Evolutionary conservation across 2,888 invertebrate species (phyloP), one percentile per base, ranked within the genome.

Genomic region (Drosophila mercatorum): DNA sequence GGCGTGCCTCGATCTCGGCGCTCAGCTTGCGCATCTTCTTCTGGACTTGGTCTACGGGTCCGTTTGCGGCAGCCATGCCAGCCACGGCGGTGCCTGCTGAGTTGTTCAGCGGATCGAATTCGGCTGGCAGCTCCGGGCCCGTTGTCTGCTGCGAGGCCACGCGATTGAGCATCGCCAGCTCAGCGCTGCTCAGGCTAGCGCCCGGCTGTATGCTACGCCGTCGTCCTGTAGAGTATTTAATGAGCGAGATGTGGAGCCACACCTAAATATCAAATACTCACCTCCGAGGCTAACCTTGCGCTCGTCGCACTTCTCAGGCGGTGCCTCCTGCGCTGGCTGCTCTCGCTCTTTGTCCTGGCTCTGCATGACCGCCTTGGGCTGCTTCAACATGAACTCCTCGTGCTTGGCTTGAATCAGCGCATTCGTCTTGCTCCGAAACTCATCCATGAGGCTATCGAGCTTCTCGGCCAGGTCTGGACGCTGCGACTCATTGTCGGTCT

Each of bases 381-480:
- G 92, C 28, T 82, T 91, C 72, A 94, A 93, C 53, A 95, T 93
- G 85, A 94, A 95, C 73, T 95, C 95, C 75, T 94, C 94, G 92
- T 95, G 95, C 80, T 94, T 94, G 41, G 94, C 94, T 73, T 94
- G 93, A 81, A 95, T 94, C 31, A 96, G 91, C 74, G 94, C 94
- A 92, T 97, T 96, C 77, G 96, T 96, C 90, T 95, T 95, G 47
- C 94, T 93, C 82, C 94, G 94, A 88, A 97, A 95, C 83, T 95
- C 95, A 65, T 95, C 95, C 95, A 97, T 96, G 57, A 95, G 94
- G 72, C 95, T 94, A 72, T 96, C 95, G 22, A 97, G 93, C 91
- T 95, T 96, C 73, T 96, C 96, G 71, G 95, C 94, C 75, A 96
- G 94, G 74, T 96, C 95, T 51, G 95, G 95, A 72, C 95, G 94